Evolutionary conservation across 2,113 vertebrate genomes (phyloP).

Genomic region (Lepus timidus): DNA sequence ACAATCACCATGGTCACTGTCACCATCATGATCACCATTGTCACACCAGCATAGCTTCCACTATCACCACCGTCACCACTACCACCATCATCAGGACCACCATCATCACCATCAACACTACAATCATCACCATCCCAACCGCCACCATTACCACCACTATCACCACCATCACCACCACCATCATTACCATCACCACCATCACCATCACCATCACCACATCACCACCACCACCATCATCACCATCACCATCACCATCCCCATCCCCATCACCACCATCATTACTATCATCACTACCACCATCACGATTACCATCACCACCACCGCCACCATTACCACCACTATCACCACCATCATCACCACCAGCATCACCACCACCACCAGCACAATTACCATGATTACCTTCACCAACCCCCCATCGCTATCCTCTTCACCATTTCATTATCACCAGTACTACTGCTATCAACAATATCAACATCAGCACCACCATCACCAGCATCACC

Average conservation of each 20-base stretch:
- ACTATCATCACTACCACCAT: neutral
- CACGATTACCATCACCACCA: neutral
- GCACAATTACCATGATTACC: neutral
- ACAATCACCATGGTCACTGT: accelerated
- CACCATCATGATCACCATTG: accelerated
- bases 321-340: neutral
- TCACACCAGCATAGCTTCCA: neutral
- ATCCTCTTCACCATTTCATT: neutral
- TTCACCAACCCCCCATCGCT: neutral
- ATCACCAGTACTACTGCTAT: too few relatives aligned
- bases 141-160: accelerated
- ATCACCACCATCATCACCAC: neutral
- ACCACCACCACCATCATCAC: accelerated
- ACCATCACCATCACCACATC: accelerated
- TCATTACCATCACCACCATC: accelerated
- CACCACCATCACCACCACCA: accelerated
- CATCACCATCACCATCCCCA: accelerated
- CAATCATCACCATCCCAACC: accelerated
- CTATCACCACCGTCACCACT: too few relatives aligned
- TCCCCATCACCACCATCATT: neutral
- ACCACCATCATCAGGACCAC: accelerated
- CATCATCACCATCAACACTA: accelerated
- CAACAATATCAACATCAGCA: neutral
- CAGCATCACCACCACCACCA: neutral
- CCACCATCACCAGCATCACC: neutral